Conservation (phyloP, 2,888 invertebrate genomes). For the Cyrtodaria siliqua region DNA sequence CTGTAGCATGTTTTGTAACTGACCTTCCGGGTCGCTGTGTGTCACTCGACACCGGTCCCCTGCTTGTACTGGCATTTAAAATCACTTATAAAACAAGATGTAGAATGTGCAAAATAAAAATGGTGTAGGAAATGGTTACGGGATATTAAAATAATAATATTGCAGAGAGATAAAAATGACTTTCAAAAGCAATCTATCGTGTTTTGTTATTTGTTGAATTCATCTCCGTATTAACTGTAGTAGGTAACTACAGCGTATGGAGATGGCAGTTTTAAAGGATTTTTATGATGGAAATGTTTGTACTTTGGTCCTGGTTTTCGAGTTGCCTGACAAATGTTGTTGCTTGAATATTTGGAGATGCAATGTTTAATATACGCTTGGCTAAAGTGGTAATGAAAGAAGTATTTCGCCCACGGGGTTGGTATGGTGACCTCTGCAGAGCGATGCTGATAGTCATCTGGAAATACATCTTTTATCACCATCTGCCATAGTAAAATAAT, state of each 20-base stretch:
- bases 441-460: constrained; percentile 11
- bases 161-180: not conserved
- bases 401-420: constrained; percentile 7
- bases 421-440: constrained; percentile 1
- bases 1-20: constrained; percentile 51
- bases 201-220: constrained; percentile 2
- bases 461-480: constrained; percentile 26
- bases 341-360: not conserved
- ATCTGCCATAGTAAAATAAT: not conserved
- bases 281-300: constrained; percentile 7
- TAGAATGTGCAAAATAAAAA: constrained; percentile 3
- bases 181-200: not conserved
- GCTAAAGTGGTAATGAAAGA: constrained; percentile 28
- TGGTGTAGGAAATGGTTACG: constrained; percentile 2
- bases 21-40: constrained; percentile 14
- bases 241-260: constrained; percentile 11
- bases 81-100: constrained; percentile 1
- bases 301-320: not conserved
- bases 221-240: constrained; percentile 8
- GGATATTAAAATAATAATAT: not conserved
- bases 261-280: constrained; percentile 4
- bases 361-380: constrained; percentile 2
- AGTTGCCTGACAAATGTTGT: not conserved
- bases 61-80: constrained; percentile 1
- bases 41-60: constrained; percentile 1